Evolutionary conservation across 2,113 vertebrate genomes (phyloP).

Genomic region (Hepsetus odoe): DNA sequence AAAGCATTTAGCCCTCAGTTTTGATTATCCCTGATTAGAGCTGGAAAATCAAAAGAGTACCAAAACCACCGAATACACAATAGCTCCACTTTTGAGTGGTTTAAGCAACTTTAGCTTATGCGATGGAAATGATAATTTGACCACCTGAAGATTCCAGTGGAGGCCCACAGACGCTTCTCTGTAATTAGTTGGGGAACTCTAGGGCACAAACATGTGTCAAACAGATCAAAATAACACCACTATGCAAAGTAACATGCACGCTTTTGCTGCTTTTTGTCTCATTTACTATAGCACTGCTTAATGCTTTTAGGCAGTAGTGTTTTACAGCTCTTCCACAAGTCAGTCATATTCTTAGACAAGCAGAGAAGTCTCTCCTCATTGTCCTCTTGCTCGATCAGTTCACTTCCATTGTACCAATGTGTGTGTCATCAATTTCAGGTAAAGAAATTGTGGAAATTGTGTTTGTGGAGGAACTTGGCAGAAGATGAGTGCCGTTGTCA

Average conservation of each 20-base stretch:
- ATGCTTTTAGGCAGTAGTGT: conserved; percentile 22
- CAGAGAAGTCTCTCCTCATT: conserved; percentile 34
- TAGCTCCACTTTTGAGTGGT: conserved; percentile 7
- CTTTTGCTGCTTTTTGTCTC: conserved; percentile 18
- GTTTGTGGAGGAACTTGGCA: conserved; percentile 27
- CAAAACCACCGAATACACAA: conserved; percentile 25
- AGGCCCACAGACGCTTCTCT: conserved; percentile 14
- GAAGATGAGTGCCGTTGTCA: conserved; percentile 39
- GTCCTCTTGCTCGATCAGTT: conserved; percentile 25
- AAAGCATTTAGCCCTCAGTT: conserved; percentile 21
- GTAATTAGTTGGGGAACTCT: conserved; percentile 22
- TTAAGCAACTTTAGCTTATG: conserved; percentile 2
- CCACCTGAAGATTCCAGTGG: conserved; percentile 35
- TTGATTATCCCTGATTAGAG: conserved; percentile 43
- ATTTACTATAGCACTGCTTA: not conserved
- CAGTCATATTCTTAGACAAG: conserved; percentile 30
- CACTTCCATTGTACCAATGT: conserved; percentile 10
- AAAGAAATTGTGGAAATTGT: conserved; percentile 42
- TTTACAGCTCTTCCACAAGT: conserved; percentile 1
- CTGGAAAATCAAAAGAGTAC: conserved; percentile 36
- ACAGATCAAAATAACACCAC: conserved; percentile 15
- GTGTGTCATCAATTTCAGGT: conserved; percentile 45
- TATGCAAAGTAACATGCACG: not conserved
- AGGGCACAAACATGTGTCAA: conserved; percentile 19
- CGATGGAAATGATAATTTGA: conserved; percentile 35